Percentiles rank a stretch among this genome's conserved stretches.
Conservation (phyloP, 1,140 invertebrate genomes). For the Lepidurus arcticus region DNA sequence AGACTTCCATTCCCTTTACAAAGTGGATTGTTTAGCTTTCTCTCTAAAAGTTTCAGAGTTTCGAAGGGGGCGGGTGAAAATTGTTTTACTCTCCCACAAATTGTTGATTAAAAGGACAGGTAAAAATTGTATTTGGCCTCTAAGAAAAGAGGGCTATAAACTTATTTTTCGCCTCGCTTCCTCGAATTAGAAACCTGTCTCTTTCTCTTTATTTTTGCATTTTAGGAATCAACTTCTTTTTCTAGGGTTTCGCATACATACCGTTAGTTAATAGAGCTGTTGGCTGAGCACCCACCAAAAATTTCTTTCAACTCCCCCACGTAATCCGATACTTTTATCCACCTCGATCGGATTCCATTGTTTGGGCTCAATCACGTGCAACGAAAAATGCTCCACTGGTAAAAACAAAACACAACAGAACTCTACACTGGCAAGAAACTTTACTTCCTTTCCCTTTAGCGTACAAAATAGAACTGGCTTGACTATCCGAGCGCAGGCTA, state of each 20-base stretch:
- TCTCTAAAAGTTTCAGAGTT: neutral
- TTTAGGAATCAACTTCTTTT: neutral
- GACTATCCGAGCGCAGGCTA: neutral
- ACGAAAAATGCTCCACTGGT: neutral
- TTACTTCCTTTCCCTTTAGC: neutral
- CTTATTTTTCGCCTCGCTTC: neutral
- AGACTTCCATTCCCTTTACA: neutral
- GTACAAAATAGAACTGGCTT: too few species aligned
- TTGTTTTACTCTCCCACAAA: neutral
- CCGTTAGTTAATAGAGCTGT: neutral
- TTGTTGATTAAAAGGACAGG: conserved; percentile 1
- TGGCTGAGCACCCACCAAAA: neutral
- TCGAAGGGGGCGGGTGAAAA: neutral
- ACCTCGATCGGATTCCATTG: neutral
- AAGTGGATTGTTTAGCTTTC: neutral
- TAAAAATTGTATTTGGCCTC: neutral
- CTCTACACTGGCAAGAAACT: neutral
- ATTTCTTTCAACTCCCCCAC: neutral
- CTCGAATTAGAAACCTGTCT: conserved; percentile 15
- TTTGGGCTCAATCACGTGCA: neutral
- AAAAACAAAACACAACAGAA: neutral
- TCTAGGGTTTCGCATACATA: neutral
- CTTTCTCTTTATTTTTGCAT: conserved; percentile 11
- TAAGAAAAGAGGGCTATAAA: neutral
- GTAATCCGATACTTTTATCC: conserved; percentile 10